Base-by-base conservation (phyloP, 2,113 vertebrate genomes). In the Nycticebus coucang region DNA sequence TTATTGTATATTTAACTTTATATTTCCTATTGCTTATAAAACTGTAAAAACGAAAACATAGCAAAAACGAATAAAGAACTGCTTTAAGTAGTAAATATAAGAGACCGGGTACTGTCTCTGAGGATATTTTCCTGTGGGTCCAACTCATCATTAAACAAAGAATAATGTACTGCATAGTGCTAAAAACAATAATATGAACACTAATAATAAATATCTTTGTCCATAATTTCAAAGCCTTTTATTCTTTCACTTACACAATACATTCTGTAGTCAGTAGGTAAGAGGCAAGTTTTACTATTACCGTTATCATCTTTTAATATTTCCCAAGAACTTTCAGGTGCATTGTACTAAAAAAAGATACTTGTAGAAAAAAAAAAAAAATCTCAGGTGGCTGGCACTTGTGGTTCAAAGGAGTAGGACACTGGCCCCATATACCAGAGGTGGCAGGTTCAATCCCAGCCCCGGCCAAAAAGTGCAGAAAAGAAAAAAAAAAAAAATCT, bases 101-200 rank as follows among this genome's bases (percentile, higher is more conserved):
- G 2, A 50, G 7, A 33, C 2, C 92, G 13, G 37, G 37, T 26
- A 68, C 21, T 53, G 33, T 72, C 28, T 91, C 59, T 77, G 12
- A 53, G 28, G 87, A 64, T 37, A 88, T 89, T 72, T 82, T 82
- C 50, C 12, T 74, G 45, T 37, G 26, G 55, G 17, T 55, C 13
- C 28, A 92, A 37, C 14, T 62, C 37, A 79, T 62, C 72, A 85
- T 68, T 71, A 95, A 94, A 86, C 18, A 87, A 60, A 90, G 9
- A 89, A 87, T 30, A 87, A 92, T 12, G 2, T 26, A 15, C 17
- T 35, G 8, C 19, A 62, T 59, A 83, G 28, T 59, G 17, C 19
- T 33, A 60, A 62, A 1, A 50, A 33, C 41, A 50, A 26, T 17
- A 53, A 50, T 30, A 66, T 10, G 26, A 64, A 64, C 28, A 66